These are phyloP conservation scores for Calliphora vomitoria DNA, from an alignment of 2,888 invertebrate genomes.

Conservation along the genomic window DNA sequence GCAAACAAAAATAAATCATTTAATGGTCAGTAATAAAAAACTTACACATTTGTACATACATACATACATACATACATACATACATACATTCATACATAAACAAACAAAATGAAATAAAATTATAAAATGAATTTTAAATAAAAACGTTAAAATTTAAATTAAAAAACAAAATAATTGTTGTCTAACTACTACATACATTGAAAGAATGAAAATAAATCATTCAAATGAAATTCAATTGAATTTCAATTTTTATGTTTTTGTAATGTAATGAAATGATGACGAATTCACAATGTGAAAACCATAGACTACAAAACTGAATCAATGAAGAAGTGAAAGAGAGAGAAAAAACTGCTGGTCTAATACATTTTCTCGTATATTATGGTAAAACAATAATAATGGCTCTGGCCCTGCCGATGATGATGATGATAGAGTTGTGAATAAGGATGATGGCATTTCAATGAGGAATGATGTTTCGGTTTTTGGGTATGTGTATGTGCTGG, in stretches of 20 bases:
- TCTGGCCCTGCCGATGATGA: neutral
- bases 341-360: conserved; percentile 11
- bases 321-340: neutral
- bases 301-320: conserved; percentile 4
- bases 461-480: conserved; percentile 7
- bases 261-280: conserved; percentile 56
- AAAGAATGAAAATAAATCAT: conserved; percentile 67
- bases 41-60: neutral
- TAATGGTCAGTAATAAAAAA: conserved; percentile 45
- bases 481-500: neutral
- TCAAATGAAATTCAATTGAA: conserved; percentile 76
- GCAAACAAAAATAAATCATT: conserved; percentile 62
- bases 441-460: conserved; percentile 42
- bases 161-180: conserved; percentile 15
- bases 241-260: conserved; percentile 65
- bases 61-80: too few species aligned
- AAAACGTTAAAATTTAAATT: conserved; percentile 13
- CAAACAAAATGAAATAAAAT: conserved; percentile 7
- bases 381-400: conserved; percentile 38
- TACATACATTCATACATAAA: neutral
- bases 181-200: conserved; percentile 22
- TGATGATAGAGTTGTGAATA: conserved; percentile 25
- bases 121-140: conserved; percentile 30
- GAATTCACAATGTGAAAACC: conserved; percentile 31
- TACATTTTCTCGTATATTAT: conserved; percentile 6